Base-by-base conservation (phyloP, 2,797 vertebrate species). In the Pygocentrus nattereri region DNA sequence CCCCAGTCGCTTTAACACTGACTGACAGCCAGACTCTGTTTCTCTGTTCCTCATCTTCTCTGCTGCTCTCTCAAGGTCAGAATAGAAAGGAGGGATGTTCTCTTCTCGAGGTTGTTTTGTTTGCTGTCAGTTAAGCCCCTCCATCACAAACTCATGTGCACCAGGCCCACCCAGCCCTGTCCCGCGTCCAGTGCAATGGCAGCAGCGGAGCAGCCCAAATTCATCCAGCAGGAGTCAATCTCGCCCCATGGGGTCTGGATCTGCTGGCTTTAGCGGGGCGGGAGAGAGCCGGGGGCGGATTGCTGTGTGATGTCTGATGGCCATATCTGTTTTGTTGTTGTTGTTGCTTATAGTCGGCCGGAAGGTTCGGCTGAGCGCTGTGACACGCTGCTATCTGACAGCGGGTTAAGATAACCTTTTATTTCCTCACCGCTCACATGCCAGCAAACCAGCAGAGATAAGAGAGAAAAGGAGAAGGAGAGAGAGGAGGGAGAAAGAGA, bases 341-440 rank as follows among this genome's bases (percentile, higher is more conserved):
- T 85, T 83, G 68, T 77, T 27, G 41, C 18, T 72, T 23, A 62
- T 25, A 50, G 25, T 38, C 58, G 81, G 70, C 78, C 78, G 67
- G 79, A 74, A 65, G 84, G 78, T 79, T 84, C 79, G 18, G 27
- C 62, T 30, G 75, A 78, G 73, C 58, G 49, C 76, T 78, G 75
- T 89, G 86, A 87, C 85, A 85, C 67, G 47, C 81, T 85, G 23
- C 65, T 87, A 85, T 87, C 86, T 82, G 71, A 85, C 79, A 69
- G 59, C 56, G 61, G 85, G 88, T 85, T 85, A 82, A 82, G 76
- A 83, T 87, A 88, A 87, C 84, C 89, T 82, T 84, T 78, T 76
- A 86, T 82, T 79, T 61, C 31, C 75, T 49, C 31, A 61, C 30
- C 25, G 65, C 78, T 78, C 76, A 69, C 73, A 69, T 75, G 83